Conservation (phyloP, 2,888 invertebrate species). For the Lasioglossum vierecki region DNA sequence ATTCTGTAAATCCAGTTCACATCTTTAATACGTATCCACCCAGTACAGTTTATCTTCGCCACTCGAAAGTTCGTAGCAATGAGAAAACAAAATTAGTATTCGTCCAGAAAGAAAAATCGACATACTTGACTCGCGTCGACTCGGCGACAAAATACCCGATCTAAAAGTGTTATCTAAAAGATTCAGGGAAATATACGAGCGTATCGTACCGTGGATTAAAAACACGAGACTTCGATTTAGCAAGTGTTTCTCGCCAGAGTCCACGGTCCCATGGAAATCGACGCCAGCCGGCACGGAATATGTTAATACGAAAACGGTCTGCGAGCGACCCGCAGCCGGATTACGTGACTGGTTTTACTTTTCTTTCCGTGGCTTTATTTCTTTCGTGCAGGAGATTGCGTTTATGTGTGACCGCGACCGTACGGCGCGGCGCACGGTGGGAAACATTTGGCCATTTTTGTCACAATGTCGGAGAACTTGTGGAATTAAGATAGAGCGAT, state of each 20-base stretch:
- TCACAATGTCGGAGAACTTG: not conserved
- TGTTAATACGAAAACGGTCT: slow-evolving; percentile 31
- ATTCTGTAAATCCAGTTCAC: not conserved
- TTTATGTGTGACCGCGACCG: slow-evolving; percentile 47
- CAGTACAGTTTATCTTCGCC: not conserved
- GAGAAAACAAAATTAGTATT: not conserved
- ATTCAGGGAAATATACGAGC: slow-evolving; percentile 1
- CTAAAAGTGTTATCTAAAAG: not conserved
- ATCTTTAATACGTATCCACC: not conserved
- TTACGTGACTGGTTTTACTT: slow-evolving; percentile 65
- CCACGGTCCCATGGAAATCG: slow-evolving; percentile 26
- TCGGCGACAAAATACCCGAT: not conserved
- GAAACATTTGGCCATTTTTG: not conserved
- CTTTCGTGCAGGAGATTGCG: slow-evolving; percentile 56
- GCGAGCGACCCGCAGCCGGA: slow-evolving; percentile 27
- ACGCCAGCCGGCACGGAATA: slow-evolving; percentile 28
- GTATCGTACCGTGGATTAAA: slow-evolving; percentile 15
- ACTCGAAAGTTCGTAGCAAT: not conserved
- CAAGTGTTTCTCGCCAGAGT: slow-evolving; percentile 9
- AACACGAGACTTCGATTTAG: slow-evolving; percentile 23
- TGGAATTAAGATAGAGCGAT: not conserved
- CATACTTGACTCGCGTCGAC: not conserved
- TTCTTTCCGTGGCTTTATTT: slow-evolving; percentile 49
- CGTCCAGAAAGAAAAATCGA: not conserved
- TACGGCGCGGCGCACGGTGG: not conserved